phyloP scores from a whole-genome alignment of 2,888 invertebrate species.

The Drosophila tanythrix region DNA sequence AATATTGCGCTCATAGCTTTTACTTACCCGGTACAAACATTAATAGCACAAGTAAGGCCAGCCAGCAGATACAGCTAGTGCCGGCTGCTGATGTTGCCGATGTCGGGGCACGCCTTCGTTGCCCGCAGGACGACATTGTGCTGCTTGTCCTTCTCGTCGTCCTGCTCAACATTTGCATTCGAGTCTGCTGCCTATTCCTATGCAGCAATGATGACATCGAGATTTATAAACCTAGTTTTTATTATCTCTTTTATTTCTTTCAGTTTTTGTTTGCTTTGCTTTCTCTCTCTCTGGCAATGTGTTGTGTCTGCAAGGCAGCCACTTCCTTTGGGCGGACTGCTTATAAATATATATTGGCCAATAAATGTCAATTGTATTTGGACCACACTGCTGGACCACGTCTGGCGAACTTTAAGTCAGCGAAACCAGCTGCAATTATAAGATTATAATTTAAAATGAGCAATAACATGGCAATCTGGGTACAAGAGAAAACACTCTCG shows the following conservation, averaged over 20 bases:
- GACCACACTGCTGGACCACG: slow-evolving; percentile 35
- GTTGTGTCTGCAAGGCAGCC: slow-evolving; percentile 24
- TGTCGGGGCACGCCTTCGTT: slow-evolving; percentile 39
- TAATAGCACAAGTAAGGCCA: slow-evolving; percentile 57
- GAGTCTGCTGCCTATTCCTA: slow-evolving; percentile 35
- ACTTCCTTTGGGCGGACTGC: slow-evolving; percentile 59
- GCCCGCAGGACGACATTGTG: slow-evolving; percentile 32
- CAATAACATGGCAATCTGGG: neutral
- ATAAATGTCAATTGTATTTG: slow-evolving; percentile 79
- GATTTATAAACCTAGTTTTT: slow-evolving; percentile 40
- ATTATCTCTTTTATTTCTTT: slow-evolving; percentile 34
- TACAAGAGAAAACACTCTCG: neutral
- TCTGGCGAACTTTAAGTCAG: slow-evolving; percentile 19
- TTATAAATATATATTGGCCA: slow-evolving; percentile 78
- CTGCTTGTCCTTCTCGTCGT: slow-evolving; percentile 23
- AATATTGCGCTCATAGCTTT: slow-evolving; percentile 23
- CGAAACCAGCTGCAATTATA: slow-evolving; percentile 50
- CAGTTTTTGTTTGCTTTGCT: slow-evolving; percentile 13
- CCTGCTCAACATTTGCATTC: slow-evolving; percentile 32
- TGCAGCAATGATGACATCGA: slow-evolving; percentile 53
- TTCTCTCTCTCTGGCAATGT: slow-evolving; percentile 18
- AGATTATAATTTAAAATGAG: slow-evolving; percentile 1
- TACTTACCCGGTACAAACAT: slow-evolving; percentile 73
- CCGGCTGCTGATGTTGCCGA: slow-evolving; percentile 6
- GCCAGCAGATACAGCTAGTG: slow-evolving; percentile 59